Evolutionary conservation across 2,888 invertebrate genomes (phyloP), one percentile per base, ranked within the genome.

Genomic region (Doris montereyensis): DNA sequence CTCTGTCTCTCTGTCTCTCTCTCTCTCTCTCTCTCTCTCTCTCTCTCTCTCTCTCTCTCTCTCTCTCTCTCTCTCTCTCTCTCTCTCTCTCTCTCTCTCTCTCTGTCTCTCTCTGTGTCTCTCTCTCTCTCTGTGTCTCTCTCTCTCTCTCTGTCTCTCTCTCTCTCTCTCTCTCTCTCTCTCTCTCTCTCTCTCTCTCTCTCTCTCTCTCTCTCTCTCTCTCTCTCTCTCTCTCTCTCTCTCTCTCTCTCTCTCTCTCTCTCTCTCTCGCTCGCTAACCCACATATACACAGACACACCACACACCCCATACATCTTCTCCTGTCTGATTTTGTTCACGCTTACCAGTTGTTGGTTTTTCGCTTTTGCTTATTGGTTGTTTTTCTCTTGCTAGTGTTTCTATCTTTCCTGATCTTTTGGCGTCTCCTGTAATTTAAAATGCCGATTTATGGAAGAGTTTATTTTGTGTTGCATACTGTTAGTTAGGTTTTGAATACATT

Each of bases 51-150:
- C 57, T 52, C 57, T 52, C 57, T 34, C 35, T 21, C 35, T 71
- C 35, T 34, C 10, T 71, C 5, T 24, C 24, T 5, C 28, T 26
- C 68, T 24, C 68, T 68, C 24, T 5, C 30, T 26, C 28, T 24
- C 28, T 26, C 24, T 5, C 28, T 34, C 10, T 8, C 8, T 71
- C 32, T 34, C 71, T 71, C 10, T 8, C 71, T 24, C 5, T 24
- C n/a, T 26, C 24, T 28, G 13, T 13, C 68, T 35, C 71, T 35
- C 71, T 71, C 71, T 4, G 8, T 71, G 35, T 35, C 71, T 71
- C 10, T 10, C 71, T 71, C 8, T 71, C 71, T 71, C 35, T 71
- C 71, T 52, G 57, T 52, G 57, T 52, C 17, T 52, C 10, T 52
- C 17, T 17, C 10, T 10, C 57, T 52, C 57, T 52, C 57, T 52